Evolutionary conservation across 2,888 invertebrate genomes (phyloP).

Genomic region (Taphrorychus bicolor): DNA sequence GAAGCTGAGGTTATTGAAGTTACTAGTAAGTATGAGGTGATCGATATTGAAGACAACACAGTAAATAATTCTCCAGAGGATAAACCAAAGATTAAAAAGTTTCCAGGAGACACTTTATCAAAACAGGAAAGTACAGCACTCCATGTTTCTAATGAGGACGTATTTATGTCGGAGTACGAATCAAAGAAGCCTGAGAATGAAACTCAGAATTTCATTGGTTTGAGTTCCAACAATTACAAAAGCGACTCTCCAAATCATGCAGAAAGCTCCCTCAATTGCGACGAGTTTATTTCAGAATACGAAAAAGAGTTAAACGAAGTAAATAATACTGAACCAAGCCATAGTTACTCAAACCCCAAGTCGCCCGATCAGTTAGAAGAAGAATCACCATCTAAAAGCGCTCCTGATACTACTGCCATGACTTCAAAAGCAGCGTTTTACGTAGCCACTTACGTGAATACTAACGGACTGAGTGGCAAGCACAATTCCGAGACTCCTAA

Average conservation of each 20-base stretch:
- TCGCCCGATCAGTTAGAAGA: neutral
- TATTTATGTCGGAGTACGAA: conserved; percentile 5
- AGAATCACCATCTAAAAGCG: neutral
- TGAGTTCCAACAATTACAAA: no score
- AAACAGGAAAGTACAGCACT: neutral
- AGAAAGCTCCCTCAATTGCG: neutral
- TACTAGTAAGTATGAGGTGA: neutral
- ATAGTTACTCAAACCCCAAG: neutral
- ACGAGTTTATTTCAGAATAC: conserved; percentile 18
- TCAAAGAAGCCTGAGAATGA: neutral
- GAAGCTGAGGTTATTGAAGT: neutral
- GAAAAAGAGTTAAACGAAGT: conserved; percentile 10
- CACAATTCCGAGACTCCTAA: conserved; percentile 35
- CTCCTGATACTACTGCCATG: conserved; percentile 9
- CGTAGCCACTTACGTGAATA: conserved; percentile 17
- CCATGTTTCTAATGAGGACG: neutral
- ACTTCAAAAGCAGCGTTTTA: neutral
- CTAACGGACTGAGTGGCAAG: conserved; percentile 1
- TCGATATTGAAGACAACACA: neutral
- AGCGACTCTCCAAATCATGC: no score
- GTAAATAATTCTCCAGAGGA: neutral
- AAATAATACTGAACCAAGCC: neutral
- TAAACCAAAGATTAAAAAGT: neutral
- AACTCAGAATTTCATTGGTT: no score
- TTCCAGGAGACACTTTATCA: neutral